Conservation (phyloP, 2,888 invertebrate species). For the Lingula anatina region DNA sequence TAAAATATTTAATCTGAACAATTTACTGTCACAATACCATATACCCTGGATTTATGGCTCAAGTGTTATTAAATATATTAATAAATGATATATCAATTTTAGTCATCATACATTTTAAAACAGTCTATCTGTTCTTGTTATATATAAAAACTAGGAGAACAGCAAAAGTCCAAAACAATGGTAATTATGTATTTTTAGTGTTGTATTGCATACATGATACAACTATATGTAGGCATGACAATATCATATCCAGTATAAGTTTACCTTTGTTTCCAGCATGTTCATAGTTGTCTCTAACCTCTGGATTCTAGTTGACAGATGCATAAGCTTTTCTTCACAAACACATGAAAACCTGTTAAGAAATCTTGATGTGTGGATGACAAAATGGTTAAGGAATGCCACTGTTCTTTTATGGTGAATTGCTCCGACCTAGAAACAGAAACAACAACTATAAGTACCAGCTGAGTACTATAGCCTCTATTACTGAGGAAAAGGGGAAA, state of each 20-base stretch:
- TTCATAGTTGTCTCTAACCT: slow-evolving; percentile 80
- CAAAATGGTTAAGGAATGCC: slow-evolving; percentile 88
- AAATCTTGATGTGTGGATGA: slow-evolving; percentile 78
- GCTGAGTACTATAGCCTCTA: too few relatives aligned
- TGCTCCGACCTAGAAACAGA: slow-evolving; percentile 59
- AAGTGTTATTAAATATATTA: too few relatives aligned
- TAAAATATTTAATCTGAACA: background rate
- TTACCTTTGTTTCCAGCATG: slow-evolving; percentile 79
- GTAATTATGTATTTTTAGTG: too few relatives aligned
- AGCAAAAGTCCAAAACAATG: too few relatives aligned
- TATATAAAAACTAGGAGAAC: too few relatives aligned
- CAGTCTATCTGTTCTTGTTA: too few relatives aligned
- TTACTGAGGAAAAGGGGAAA: background rate
- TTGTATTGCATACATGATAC: too few relatives aligned
- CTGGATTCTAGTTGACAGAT: slow-evolving; percentile 77
- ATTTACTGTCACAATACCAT: too few relatives aligned
- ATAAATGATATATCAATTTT: too few relatives aligned
- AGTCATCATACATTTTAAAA: too few relatives aligned
- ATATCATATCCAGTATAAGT: background rate
- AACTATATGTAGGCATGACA: background rate
- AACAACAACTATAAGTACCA: background rate
- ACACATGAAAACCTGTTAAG: slow-evolving; percentile 79
- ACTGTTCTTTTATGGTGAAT: slow-evolving; percentile 85
- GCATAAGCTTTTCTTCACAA: slow-evolving; percentile 80
- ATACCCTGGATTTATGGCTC: too few relatives aligned